Conservation (phyloP, 1,140 invertebrate genomes). For the Apis florea region DNA sequence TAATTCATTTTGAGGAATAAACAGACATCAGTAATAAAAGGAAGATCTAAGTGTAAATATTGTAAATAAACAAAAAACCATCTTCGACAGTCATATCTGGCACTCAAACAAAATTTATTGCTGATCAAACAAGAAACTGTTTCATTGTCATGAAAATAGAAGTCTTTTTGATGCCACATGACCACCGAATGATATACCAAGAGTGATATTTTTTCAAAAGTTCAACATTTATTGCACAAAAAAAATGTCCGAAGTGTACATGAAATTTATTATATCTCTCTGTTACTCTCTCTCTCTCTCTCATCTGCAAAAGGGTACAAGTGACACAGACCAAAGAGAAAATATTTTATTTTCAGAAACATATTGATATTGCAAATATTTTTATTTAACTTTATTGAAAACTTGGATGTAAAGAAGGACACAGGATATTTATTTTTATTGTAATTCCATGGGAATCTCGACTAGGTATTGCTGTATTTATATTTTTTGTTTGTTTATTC, state of each 20-base stretch:
- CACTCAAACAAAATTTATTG: conserved; percentile 67
- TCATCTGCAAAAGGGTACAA: conserved; percentile 64
- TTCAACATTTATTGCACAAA: conserved; percentile 76
- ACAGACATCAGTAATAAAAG: conserved; percentile 70
- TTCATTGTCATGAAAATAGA: conserved; percentile 46
- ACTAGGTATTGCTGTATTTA: conserved; percentile 66
- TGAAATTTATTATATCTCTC: conserved; percentile 61
- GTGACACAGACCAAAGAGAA: conserved; percentile 69
- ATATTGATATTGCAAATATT: conserved; percentile 54
- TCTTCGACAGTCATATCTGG: conserved; percentile 78
- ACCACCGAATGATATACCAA: conserved; percentile 74
- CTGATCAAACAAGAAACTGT: conserved; percentile 35
- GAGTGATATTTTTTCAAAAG: conserved; percentile 66
- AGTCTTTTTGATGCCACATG: conserved; percentile 76
- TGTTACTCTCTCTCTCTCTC: conserved; percentile 52
- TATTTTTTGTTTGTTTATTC: conserved; percentile 68
- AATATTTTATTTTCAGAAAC: conserved; percentile 67
- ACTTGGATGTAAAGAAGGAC: conserved; percentile 73
- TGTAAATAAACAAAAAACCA: conserved; percentile 77
- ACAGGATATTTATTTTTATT: conserved; percentile 75
- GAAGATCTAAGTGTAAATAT: conserved; percentile 67
- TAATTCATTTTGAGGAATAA: conserved; percentile 50
- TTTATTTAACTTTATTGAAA: conserved; percentile 70
- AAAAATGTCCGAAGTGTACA: conserved; percentile 72
- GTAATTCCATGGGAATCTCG: conserved; percentile 72